These are phyloP conservation scores for Malthinus flaveolus DNA, from an alignment of 2,888 invertebrate species.

Conservation along the genomic window DNA sequence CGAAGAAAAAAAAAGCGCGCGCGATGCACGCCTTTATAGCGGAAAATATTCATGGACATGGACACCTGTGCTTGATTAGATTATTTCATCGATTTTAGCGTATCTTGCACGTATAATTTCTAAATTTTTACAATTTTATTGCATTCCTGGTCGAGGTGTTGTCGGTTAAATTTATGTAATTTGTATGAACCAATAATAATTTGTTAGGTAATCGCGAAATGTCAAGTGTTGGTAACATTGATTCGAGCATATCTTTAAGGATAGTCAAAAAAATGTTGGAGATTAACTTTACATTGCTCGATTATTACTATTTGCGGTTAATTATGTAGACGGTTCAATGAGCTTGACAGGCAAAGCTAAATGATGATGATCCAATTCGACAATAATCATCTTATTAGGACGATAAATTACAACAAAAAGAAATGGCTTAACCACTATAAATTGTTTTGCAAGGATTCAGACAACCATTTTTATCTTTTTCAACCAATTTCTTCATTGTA, in stretches of 20 bases:
- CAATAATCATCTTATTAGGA: too few species aligned
- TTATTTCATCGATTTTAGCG: conserved; percentile 45
- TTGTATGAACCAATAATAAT: conserved; percentile 22
- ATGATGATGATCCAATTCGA: background rate
- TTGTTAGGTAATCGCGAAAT: conserved; percentile 14
- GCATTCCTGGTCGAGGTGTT: conserved; percentile 32
- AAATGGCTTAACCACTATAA: too few species aligned
- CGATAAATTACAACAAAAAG: too few species aligned
- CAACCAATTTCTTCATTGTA: too few species aligned
- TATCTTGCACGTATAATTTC: conserved; percentile 37
- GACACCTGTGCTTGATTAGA: conserved; percentile 50
- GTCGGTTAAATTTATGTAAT: conserved; percentile 23
- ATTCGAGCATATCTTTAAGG: too few species aligned
- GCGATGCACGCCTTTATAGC: conserved; percentile 40
- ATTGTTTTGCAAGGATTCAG: too few species aligned
- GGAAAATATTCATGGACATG: conserved; percentile 47
- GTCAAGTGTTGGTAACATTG: background rate
- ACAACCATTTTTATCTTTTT: too few species aligned
- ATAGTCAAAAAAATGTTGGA: background rate
- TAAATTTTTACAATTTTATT: conserved; percentile 25
- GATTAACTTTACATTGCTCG: background rate
- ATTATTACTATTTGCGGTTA: background rate
- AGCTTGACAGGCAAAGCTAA: background rate
- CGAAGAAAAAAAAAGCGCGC: conserved; percentile 34
- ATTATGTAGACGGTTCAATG: background rate